Percentiles rank a stretch among this genome's conserved stretches.
Evolutionary conservation across 2,888 invertebrate species (phyloP).

Genomic region (Anoncus sp.): DNA sequence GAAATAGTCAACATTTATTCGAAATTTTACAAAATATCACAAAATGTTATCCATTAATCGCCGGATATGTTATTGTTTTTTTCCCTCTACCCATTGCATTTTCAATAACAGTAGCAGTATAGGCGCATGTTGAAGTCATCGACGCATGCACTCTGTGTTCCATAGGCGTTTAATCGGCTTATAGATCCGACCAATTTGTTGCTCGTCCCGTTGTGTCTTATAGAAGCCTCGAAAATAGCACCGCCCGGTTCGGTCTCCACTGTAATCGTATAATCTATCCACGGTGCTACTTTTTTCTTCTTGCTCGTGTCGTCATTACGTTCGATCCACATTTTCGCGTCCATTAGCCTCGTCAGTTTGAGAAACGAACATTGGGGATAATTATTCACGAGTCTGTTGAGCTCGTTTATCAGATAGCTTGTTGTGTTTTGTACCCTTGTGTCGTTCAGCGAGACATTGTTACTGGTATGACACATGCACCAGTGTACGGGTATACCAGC

Average conservation of each 20-base stretch:
- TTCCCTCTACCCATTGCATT: slow-evolving; percentile 40
- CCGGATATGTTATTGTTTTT: slow-evolving; percentile 35
- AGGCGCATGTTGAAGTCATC: slow-evolving; percentile 90
- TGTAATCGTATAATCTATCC: slow-evolving; percentile 87
- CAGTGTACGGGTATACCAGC: slow-evolving; percentile 93
- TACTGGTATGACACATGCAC: slow-evolving; percentile 93
- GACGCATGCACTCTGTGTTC: slow-evolving; percentile 91
- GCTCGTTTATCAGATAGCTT: slow-evolving; percentile 85
- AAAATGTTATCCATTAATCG: slow-evolving; percentile 50
- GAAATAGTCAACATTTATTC: slow-evolving; percentile 74
- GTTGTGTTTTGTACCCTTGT: slow-evolving; percentile 86
- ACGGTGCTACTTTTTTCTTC: slow-evolving; percentile 81
- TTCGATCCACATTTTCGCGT: slow-evolving; percentile 86
- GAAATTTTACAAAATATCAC: slow-evolving; percentile 75
- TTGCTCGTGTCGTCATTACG: slow-evolving; percentile 10
- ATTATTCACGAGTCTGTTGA: slow-evolving; percentile 87
- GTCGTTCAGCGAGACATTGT: slow-evolving; percentile 85
- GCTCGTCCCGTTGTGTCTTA: slow-evolving; percentile 83
- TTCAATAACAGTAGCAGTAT: slow-evolving; percentile 88
- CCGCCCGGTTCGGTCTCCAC: slow-evolving; percentile 88
- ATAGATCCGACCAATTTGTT: slow-evolving; percentile 88
- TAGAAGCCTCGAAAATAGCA: slow-evolving; percentile 92
- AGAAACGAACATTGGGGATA: slow-evolving; percentile 88
- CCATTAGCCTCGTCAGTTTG: slow-evolving; percentile 86
- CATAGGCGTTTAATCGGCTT: slow-evolving; percentile 91